Evolutionary conservation across 2,888 invertebrate species (phyloP).

Genomic region (Meiosimyza platycephala): DNA sequence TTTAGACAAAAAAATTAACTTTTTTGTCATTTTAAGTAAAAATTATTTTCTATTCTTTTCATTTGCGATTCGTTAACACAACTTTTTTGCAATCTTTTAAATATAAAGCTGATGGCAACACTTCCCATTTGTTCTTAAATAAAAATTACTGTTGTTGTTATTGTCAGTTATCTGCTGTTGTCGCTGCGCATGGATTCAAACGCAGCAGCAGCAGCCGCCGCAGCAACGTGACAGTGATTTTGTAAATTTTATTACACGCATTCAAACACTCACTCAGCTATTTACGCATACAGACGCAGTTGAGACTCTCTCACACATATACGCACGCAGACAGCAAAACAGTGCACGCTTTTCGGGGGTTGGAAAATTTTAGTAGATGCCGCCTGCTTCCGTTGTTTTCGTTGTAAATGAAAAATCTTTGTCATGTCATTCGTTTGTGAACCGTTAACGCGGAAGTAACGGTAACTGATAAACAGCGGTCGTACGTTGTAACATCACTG

Average conservation of each 20-base stretch:
- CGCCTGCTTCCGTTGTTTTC: slow-evolving; percentile 54
- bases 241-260: slow-evolving; percentile 20
- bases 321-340: background rate
- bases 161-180: slow-evolving; percentile 1
- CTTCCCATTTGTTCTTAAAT: no score
- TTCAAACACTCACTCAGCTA: slow-evolving; percentile 15
- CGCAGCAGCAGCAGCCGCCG: slow-evolving; percentile 33
- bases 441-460: slow-evolving; percentile 63
- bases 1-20: no score
- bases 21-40: no score
- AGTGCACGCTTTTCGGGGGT: slow-evolving; percentile 49
- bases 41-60: no score
- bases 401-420: slow-evolving; percentile 61
- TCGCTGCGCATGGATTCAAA: slow-evolving; percentile 23
- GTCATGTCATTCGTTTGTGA: slow-evolving; percentile 62
- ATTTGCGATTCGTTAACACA: no score
- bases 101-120: no score
- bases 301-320: background rate
- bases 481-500: no score
- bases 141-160: background rate
- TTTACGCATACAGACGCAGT: background rate
- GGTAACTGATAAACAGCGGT: no score
- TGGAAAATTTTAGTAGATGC: slow-evolving; percentile 50
- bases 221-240: slow-evolving; percentile 38
- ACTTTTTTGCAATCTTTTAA: no score